These are phyloP conservation scores for Lasioglossum pauxillum DNA, from an alignment of 2,888 invertebrate species.

Conservation along the genomic window DNA sequence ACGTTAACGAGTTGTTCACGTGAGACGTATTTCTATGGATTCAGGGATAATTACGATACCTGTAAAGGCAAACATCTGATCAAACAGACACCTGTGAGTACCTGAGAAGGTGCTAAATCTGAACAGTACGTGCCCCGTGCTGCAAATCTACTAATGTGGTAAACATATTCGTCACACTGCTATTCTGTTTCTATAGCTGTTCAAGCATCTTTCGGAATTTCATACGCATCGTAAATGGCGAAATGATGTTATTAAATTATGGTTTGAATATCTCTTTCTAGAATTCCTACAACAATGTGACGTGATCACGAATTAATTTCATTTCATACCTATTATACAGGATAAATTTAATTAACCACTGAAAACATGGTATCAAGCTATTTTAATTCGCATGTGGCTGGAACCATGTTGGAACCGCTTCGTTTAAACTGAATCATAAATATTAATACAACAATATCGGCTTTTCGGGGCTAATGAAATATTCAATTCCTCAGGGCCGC, in stretches of 20 bases:
- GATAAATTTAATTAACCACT: not conserved
- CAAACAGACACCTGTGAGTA: conserved; percentile 5
- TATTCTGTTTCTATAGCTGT: not conserved
- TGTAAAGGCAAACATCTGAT: conserved; percentile 2
- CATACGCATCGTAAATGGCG: not conserved
- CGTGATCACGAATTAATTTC: not conserved
- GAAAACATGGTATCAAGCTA: not conserved
- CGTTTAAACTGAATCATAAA: not conserved
- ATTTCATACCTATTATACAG: not conserved
- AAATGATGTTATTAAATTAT: not conserved
- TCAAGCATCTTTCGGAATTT: not conserved
- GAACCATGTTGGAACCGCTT: not conserved
- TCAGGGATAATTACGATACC: conserved; percentile 6
- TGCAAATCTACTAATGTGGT: not conserved
- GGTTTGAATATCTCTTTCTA: not conserved
- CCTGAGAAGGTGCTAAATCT: not conserved
- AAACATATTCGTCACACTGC: not conserved
- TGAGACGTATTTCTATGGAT: not conserved
- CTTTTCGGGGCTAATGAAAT: not conserved
- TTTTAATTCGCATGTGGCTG: not conserved
- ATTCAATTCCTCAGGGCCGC: not conserved
- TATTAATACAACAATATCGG: not conserved
- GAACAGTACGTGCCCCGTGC: not conserved
- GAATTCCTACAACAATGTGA: not conserved
- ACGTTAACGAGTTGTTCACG: not conserved